Evolutionary conservation across 2,888 invertebrate genomes (phyloP).

Genomic region (Sesia bembeciformis): DNA sequence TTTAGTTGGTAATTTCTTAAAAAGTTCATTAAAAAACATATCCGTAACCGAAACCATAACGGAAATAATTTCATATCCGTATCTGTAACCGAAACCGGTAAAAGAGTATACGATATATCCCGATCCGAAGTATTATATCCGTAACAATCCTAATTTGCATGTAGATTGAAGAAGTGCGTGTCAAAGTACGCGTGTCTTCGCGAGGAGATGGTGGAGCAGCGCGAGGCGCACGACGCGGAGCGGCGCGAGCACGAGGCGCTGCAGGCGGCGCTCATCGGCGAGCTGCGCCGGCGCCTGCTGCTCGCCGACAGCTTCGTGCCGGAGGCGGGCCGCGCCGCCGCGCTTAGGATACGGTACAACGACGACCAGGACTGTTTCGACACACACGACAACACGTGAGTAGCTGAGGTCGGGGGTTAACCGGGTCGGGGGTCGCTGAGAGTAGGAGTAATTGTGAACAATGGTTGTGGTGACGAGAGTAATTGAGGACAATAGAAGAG

Average conservation of each 20-base stretch:
- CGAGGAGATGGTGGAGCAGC: slow-evolving; percentile 65
- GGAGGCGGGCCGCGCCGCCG: slow-evolving; percentile 38
- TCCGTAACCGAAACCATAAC: no score
- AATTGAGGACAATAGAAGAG: no score
- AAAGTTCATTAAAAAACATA: no score
- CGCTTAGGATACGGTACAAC: slow-evolving; percentile 37
- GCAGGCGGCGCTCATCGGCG: slow-evolving; percentile 84
- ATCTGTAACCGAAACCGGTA: no score
- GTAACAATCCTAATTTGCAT: slow-evolving; percentile 53
- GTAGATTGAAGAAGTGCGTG: slow-evolving; percentile 86
- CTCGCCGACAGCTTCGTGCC: slow-evolving; percentile 93
- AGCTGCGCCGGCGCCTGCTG: slow-evolving; percentile 80
- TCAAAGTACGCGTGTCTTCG: slow-evolving; percentile 81
- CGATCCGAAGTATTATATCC: no score
- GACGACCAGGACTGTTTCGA: slow-evolving; percentile 49
- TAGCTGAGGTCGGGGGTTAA: neutral
- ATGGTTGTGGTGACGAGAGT: no score
- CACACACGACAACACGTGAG: neutral
- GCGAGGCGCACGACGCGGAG: slow-evolving; percentile 92
- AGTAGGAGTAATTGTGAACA: no score
- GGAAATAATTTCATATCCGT: no score
- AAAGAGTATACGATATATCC: no score
- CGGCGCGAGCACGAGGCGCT: slow-evolving; percentile 91
- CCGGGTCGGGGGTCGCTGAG: no score
- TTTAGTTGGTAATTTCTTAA: no score